Percentiles rank a stretch among this genome's conserved stretches.
Conservation (phyloP, 2,113 vertebrate species). For the Euleptes europaea region DNA sequence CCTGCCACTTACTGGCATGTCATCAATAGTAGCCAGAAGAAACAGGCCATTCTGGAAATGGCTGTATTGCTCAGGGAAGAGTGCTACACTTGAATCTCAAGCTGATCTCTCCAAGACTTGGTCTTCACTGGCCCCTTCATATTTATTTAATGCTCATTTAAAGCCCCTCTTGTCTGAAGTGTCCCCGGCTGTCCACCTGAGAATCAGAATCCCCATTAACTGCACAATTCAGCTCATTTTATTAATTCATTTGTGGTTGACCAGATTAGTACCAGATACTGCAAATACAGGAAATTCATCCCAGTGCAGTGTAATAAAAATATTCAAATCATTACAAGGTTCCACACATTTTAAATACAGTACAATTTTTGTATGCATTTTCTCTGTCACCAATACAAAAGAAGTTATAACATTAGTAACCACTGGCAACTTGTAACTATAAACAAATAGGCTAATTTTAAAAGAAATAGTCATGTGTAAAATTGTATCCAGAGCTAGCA, state of each 20-base stretch:
- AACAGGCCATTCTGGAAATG: background rate
- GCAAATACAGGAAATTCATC: background rate
- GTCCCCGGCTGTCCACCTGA: background rate
- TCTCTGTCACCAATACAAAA: background rate
- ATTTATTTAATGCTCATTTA: background rate
- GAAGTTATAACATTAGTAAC: background rate
- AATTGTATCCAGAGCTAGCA: background rate
- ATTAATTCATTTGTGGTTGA: background rate
- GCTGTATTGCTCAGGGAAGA: background rate
- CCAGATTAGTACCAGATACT: background rate
- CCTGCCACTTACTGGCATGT: constrained; percentile 16
- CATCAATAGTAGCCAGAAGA: background rate
- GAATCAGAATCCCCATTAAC: background rate
- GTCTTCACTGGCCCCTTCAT: background rate
- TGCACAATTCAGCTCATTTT: background rate
- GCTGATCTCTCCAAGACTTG: background rate
- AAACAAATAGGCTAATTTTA: background rate
- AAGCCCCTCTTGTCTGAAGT: background rate
- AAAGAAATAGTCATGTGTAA: background rate
- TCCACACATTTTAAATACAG: background rate
- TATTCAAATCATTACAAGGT: background rate
- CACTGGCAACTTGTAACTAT: background rate
- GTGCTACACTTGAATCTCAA: accelerated
- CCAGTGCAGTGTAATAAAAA: background rate
- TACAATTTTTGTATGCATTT: background rate